Percentiles rank a stretch among this genome's conserved stretches.
Conservation (phyloP, 2,888 invertebrate genomes). For the Sinotaia quadrata region DNA sequence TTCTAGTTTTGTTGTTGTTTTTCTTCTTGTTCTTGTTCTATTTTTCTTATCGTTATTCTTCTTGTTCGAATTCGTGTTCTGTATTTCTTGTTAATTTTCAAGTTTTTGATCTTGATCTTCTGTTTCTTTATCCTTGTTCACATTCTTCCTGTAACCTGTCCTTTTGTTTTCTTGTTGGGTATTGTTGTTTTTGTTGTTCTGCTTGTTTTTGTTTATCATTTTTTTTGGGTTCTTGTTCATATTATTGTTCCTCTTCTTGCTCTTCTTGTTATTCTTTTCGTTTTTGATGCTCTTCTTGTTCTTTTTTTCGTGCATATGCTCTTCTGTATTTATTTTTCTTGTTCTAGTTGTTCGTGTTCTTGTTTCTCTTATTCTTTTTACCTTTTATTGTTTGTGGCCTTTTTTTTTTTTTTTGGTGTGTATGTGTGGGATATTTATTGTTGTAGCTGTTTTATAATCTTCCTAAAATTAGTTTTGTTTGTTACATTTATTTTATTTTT, state of each 20-base stretch:
- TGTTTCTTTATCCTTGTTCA: neutral
- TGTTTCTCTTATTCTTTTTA: neutral
- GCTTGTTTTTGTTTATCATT: neutral
- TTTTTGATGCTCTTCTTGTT: neutral
- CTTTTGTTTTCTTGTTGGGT: neutral
- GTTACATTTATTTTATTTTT: no score
- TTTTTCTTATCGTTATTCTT: slow-evolving; percentile 4
- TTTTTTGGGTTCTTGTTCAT: slow-evolving; percentile 1
- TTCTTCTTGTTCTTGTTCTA: neutral
- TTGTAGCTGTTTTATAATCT: no score
- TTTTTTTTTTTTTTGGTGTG: neutral
- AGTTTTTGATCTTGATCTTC: neutral
- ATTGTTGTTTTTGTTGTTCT: neutral
- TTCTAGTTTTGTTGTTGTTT: no score
- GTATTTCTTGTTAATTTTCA: slow-evolving; percentile 8
- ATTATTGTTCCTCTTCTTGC: slow-evolving; percentile 2
- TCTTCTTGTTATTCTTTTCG: neutral
- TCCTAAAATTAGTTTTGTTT: no score
- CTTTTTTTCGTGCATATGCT: neutral
- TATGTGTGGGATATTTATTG: no score
- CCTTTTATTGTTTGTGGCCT: neutral
- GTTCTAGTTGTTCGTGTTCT: slow-evolving; percentile 2
- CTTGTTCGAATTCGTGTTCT: slow-evolving; percentile 9
- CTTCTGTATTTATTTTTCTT: neutral
- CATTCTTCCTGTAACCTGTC: neutral